phyloP scores from a whole-genome alignment of 2,113 vertebrate species.

The Rhadina sibilatrix region DNA sequence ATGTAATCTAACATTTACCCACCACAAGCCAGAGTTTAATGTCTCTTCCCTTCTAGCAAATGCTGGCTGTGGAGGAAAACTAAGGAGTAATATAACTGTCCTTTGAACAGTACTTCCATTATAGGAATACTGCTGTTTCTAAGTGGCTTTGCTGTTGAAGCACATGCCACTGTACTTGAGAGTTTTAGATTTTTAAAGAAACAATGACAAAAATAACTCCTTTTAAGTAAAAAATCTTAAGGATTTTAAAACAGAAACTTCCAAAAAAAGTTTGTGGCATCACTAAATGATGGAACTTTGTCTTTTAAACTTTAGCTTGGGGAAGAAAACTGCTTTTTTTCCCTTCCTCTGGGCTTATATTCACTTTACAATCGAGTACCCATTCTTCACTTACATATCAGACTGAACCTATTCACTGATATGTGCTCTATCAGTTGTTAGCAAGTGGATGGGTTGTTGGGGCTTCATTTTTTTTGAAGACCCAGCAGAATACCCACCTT shows the following conservation, averaged over 20 bases:
- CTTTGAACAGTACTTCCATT: conserved; percentile 63
- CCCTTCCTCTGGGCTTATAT: background rate
- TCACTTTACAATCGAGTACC: background rate
- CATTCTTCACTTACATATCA: background rate
- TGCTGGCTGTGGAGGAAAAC: background rate
- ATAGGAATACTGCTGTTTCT: conserved; percentile 1
- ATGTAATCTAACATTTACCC: background rate
- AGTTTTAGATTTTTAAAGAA: conserved; percentile 41
- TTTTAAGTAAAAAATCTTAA: conserved; percentile 37
- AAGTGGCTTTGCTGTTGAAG: conserved; percentile 29
- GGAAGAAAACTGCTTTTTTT: background rate
- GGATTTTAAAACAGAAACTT: conserved; percentile 29
- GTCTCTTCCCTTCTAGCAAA: conserved; percentile 24
- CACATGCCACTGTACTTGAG: background rate
- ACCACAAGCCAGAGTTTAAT: background rate
- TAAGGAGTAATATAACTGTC: background rate
- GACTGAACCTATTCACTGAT: background rate
- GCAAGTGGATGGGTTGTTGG: background rate
- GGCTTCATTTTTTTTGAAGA: background rate
- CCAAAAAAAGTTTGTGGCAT: background rate
- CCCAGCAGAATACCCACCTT: background rate
- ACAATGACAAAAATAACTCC: background rate
- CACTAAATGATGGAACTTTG: background rate
- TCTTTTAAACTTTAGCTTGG: background rate
- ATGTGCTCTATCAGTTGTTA: background rate